These are phyloP conservation scores for Chrysina gloriosa DNA, from an alignment of 2,888 invertebrate genomes.

Conservation along the genomic window DNA sequence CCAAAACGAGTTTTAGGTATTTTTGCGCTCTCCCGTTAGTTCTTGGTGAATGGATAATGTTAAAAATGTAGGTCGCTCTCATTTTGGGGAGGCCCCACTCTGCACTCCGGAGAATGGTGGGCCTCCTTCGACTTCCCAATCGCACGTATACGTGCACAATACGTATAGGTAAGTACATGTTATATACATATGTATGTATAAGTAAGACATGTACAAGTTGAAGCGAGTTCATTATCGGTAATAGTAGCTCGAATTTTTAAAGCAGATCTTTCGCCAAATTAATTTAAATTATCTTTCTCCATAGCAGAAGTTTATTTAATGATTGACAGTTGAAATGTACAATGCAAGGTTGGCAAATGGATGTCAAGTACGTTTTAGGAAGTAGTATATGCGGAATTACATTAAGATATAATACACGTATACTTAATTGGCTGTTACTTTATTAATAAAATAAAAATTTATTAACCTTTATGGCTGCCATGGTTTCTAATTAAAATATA, in stretches of 20 bases:
- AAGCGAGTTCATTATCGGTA: neutral
- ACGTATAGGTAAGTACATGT: neutral
- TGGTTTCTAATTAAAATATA: no score
- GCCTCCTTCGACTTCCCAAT: slow-evolving; percentile 8
- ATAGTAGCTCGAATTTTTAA: neutral
- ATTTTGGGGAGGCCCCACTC: slow-evolving; percentile 41
- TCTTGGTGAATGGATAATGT: slow-evolving; percentile 51
- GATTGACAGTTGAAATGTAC: neutral
- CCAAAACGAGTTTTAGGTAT: slow-evolving; percentile 51
- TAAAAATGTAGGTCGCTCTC: slow-evolving; percentile 51
- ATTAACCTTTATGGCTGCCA: no score
- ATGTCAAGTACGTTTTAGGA: no score
- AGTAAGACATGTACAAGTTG: neutral
- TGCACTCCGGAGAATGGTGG: slow-evolving; percentile 16
- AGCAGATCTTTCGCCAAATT: neutral
- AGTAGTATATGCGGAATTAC: no score
- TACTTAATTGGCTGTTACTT: no score
- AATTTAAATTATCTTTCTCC: neutral
- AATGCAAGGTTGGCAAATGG: neutral
- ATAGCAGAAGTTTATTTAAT: neutral
- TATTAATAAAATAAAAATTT: no score
- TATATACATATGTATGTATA: neutral
- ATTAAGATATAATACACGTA: no score
- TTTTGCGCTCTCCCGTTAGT: slow-evolving; percentile 52
- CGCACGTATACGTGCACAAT: neutral